Base-by-base conservation (phyloP, 2,797 vertebrate species). In the Enteromius unitaeniatus region DNA sequence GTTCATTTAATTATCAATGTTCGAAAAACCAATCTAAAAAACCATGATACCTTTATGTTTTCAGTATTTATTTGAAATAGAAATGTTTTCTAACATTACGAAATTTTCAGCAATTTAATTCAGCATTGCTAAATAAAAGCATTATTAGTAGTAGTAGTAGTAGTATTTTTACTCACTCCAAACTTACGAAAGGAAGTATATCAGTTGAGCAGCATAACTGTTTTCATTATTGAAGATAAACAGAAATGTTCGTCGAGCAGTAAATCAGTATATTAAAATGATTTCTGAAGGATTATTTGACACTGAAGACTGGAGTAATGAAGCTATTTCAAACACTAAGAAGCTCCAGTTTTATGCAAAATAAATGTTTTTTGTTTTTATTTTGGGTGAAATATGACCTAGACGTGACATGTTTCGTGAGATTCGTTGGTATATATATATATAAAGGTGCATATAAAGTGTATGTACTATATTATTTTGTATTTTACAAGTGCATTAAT, bases 331-430 rank as follows among this genome's bases (percentile, higher is more conserved):
- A 53, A 53, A 53, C 51, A 53, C 6, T 23, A 58, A 58, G n/a
- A 60, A 60, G 4, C 55, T 11, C 31, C 0, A 58, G 15, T 58
- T 58, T 40, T 13, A 51, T 13, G 26, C 69, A 19, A 31, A 68
- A 73, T 11, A 11, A 11, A 13, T 6, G 6, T 17, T 10, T 26
- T 26, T 11, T 2, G 31, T 73, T 49, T 1, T 49, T 15, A 5
- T 53, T 51, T 19, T 13, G 23, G 37, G 23, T 81, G 79, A 60
- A 62, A 17, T 47, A 4, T 81, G 79, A 70, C 49, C 28, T 34
- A 1, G 2, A 6, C 4, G 9, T n/a, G 72, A 14, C 28, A 31
- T 3, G 72, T 74, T 55, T 55, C 4, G 49, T 55, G 72, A 55
- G 49, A 74, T 74, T n/a, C 1, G 3, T 49, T 51, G 28, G 1